Conservation (phyloP, 2,797 vertebrate species). For the Oreortyx pictus region DNA sequence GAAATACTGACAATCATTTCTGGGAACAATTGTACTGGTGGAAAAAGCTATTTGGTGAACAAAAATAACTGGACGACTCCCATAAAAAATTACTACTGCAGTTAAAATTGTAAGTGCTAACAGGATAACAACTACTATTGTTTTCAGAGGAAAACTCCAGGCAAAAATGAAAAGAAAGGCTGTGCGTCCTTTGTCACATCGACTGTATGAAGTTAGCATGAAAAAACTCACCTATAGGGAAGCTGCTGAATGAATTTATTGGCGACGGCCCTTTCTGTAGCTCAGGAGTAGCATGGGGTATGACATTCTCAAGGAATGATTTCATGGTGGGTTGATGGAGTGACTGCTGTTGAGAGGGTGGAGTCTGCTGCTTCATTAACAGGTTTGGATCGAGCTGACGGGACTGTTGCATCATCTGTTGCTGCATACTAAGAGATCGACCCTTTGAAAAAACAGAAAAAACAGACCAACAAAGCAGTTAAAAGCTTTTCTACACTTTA, state of each 20-base stretch:
- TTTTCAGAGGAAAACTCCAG: background rate
- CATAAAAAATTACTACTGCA: background rate
- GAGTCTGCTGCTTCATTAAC: constrained; percentile 88
- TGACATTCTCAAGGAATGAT: constrained; percentile 91
- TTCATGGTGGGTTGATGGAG: constrained; percentile 89
- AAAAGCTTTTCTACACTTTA: background rate
- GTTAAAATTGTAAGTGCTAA: background rate
- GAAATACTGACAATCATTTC: background rate
- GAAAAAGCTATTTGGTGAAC: background rate
- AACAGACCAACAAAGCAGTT: background rate
- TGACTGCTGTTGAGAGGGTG: constrained; percentile 83
- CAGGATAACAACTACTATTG: background rate
- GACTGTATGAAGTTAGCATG: background rate
- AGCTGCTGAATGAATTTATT: constrained; percentile 91
- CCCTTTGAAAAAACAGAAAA: constrained; percentile 76
- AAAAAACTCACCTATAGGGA: constrained; percentile 92
- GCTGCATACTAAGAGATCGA: constrained; percentile 91
- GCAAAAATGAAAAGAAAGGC: background rate
- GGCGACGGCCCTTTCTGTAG: constrained; percentile 92
- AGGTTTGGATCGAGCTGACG: constrained; percentile 92
- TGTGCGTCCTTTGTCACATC: background rate
- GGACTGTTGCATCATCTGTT: constrained; percentile 92
- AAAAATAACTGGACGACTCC: background rate
- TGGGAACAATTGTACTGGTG: background rate
- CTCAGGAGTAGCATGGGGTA: constrained; percentile 89